phyloP scores from a whole-genome alignment of 2,797 vertebrate species.

The Anas bahamensis region DNA sequence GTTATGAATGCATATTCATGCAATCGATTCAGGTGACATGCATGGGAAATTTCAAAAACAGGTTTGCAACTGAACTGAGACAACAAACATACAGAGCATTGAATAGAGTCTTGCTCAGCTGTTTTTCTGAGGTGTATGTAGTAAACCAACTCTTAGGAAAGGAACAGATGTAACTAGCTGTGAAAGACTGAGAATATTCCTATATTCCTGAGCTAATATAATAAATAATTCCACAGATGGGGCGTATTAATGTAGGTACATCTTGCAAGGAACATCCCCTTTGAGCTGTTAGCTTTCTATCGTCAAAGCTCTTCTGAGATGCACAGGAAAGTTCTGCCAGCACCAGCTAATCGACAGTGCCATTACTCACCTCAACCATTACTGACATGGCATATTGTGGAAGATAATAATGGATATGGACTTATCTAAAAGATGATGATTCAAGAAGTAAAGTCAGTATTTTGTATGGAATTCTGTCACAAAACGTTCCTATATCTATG shows the following conservation, averaged over 20 bases:
- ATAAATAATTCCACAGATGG: not conserved
- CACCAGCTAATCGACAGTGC: not conserved
- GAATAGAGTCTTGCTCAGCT: not conserved
- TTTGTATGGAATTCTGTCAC: not conserved
- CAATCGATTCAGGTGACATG: not conserved
- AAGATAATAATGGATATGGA: not conserved
- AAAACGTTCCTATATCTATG: not conserved
- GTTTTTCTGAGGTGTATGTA: not conserved
- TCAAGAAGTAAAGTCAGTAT: not conserved
- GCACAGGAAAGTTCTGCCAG: not conserved
- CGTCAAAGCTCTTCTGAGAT: not conserved
- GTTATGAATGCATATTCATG: not conserved
- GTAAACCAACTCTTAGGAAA: not conserved
- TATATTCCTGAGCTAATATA: not conserved
- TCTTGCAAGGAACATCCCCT: not conserved
- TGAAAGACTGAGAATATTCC: not conserved
- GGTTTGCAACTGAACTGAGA: not conserved
- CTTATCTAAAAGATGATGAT: not conserved
- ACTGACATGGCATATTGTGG: not conserved
- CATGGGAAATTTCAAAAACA: not conserved
- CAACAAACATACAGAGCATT: not conserved
- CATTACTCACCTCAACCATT: rapidly evolving
- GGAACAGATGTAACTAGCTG: not conserved
- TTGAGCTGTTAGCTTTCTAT: not conserved
- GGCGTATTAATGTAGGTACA: not conserved